These are phyloP conservation scores for Himalopsyche phryganea DNA, from an alignment of 1,140 invertebrate species.

Conservation along the genomic window DNA sequence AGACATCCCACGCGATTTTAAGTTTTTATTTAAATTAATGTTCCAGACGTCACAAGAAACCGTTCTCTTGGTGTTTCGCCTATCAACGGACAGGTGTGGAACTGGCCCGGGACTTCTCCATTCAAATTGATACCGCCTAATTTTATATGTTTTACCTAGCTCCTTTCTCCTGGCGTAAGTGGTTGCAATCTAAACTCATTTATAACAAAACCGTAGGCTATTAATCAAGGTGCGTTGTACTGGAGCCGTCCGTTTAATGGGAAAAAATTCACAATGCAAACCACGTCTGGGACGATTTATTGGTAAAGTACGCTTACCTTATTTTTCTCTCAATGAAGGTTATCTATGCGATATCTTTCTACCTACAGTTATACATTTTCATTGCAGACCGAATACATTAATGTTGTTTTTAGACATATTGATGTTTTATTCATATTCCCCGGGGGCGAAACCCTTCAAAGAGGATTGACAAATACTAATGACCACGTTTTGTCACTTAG, in stretches of 20 bases:
- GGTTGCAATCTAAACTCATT: slow-evolving; percentile 31
- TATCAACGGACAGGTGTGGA: too few species aligned
- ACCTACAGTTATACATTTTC: too few species aligned
- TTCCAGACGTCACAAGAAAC: too few species aligned
- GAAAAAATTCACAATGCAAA: slow-evolving; percentile 29
- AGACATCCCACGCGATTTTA: too few species aligned
- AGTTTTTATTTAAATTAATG: too few species aligned
- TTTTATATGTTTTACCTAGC: slow-evolving; percentile 11
- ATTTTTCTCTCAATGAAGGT: slow-evolving; percentile 19
- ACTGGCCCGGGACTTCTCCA: background rate
- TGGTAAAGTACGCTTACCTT: slow-evolving; percentile 19
- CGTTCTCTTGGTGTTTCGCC: too few species aligned
- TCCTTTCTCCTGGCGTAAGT: slow-evolving; percentile 10
- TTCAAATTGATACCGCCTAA: slow-evolving; percentile 8
- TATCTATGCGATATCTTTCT: slow-evolving; percentile 6
- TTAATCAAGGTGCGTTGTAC: slow-evolving; percentile 23
- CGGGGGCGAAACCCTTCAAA: too few species aligned
- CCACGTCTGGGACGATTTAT: slow-evolving; percentile 26
- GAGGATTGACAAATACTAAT: too few species aligned
- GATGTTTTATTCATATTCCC: too few species aligned
- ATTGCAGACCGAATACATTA: too few species aligned
- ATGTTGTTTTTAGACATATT: too few species aligned
- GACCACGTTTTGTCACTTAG: too few species aligned
- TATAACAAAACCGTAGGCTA: slow-evolving; percentile 26
- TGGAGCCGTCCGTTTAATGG: slow-evolving; percentile 18